Percentiles rank a stretch among this genome's conserved stretches.
Evolutionary conservation across 1,140 invertebrate species (phyloP).

Genomic region (Hesperophylax magnus): DNA sequence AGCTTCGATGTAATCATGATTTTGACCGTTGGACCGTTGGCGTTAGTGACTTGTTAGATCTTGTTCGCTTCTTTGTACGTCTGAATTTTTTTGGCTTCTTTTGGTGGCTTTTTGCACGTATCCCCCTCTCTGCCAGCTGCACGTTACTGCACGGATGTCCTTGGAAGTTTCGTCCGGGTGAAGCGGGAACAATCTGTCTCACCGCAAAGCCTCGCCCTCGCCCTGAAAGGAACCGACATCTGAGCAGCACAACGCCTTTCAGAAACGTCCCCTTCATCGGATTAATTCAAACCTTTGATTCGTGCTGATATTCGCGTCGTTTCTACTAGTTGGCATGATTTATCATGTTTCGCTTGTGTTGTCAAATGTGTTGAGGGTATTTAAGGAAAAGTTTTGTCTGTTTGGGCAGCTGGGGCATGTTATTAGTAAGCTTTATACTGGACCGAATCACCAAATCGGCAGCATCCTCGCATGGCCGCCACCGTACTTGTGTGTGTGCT

Average conservation of each 20-base stretch:
- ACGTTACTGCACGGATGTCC: background rate
- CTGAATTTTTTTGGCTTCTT: no score
- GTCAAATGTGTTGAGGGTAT: background rate
- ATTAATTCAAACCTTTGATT: background rate
- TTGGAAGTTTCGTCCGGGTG: conserved; percentile 1
- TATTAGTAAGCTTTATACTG: conserved; percentile 19
- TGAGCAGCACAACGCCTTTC: background rate
- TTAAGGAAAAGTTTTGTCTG: conserved; percentile 11
- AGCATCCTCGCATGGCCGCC: background rate
- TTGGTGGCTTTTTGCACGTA: no score
- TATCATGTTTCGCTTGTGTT: background rate
- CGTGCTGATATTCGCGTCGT: background rate
- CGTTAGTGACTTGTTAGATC: background rate
- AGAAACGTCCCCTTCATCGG: background rate
- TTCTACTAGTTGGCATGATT: background rate
- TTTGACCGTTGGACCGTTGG: background rate
- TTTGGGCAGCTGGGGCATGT: conserved; percentile 26
- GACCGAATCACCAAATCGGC: conserved; percentile 31
- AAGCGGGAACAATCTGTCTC: background rate
- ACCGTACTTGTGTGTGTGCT: background rate
- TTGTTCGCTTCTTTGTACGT: background rate
- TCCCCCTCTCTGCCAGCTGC: background rate
- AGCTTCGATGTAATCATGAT: no score
- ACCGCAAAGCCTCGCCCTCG: no score
- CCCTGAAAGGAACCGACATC: no score